phyloP scores from a whole-genome alignment of 2,888 invertebrate genomes.

The Phyto melanocephala region DNA sequence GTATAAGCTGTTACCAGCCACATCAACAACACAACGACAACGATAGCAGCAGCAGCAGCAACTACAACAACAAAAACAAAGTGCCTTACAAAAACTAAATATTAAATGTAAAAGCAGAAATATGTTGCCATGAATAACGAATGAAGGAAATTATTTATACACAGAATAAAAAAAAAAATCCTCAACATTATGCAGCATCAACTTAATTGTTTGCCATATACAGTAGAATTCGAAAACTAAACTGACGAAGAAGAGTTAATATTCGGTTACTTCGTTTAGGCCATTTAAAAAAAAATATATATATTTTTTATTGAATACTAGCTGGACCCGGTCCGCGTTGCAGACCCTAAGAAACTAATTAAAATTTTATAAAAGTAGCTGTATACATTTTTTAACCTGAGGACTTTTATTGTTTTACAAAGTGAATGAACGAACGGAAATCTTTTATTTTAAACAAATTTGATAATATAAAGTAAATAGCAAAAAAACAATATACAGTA shows the following conservation, averaged over 20 bases:
- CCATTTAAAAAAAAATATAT: too few relatives aligned
- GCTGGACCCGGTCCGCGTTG: too few relatives aligned
- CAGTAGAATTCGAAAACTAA: background rate
- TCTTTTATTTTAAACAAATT: too few relatives aligned
- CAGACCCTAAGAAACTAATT: too few relatives aligned
- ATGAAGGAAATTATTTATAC: slow-evolving; percentile 25
- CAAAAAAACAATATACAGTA: too few relatives aligned
- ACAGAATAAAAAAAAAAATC: background rate
- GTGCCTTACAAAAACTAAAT: slow-evolving; percentile 30
- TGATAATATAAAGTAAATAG: too few relatives aligned
- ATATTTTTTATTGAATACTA: too few relatives aligned
- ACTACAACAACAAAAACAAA: background rate
- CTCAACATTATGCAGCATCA: background rate
- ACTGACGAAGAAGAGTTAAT: background rate
- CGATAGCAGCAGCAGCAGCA: background rate
- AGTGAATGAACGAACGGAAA: too few relatives aligned
- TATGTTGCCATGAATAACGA: slow-evolving; percentile 32
- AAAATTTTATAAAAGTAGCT: too few relatives aligned
- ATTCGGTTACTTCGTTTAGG: too few relatives aligned
- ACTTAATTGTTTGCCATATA: background rate
- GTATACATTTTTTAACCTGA: too few relatives aligned
- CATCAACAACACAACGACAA: background rate
- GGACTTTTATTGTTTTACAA: too few relatives aligned
- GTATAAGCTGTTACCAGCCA: slow-evolving; percentile 32
- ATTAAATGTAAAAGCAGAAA: slow-evolving; percentile 21